A percentile compares a stretch with the other conserved stretches of the same genome.
Conservation (phyloP, 2,888 invertebrate species). For the Caenorhabditis angaria region DNA sequence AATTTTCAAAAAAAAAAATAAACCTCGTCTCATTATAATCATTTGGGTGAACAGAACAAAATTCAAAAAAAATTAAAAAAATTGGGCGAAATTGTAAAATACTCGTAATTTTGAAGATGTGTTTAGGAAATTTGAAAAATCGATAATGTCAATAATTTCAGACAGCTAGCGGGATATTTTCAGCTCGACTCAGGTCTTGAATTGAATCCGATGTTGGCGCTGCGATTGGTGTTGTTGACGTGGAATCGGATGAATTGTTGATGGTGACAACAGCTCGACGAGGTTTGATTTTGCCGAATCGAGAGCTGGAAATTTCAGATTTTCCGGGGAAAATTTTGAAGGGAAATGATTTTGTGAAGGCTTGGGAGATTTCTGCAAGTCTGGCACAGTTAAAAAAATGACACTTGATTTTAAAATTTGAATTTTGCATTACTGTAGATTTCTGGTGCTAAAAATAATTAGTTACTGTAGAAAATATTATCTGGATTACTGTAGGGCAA, state of each 20-base stretch:
- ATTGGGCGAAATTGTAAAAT: neutral
- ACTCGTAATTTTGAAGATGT: neutral
- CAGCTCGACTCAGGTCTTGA: slow-evolving; percentile 38
- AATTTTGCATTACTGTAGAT: no score
- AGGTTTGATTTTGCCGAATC: slow-evolving; percentile 49
- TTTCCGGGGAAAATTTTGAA: neutral
- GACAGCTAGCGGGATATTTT: slow-evolving; percentile 38
- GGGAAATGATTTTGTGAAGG: no score
- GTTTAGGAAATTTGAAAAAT: neutral
- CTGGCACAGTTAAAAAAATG: no score
- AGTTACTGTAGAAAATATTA: no score
- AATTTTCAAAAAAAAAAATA: slow-evolving; percentile 1
- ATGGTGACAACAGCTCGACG: slow-evolving; percentile 55
- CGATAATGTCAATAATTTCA: slow-evolving; percentile 7
- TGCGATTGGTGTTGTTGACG: neutral
- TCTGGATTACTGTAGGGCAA: no score
- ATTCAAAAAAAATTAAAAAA: neutral
- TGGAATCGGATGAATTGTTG: slow-evolving; percentile 25
- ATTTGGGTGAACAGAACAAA: neutral
- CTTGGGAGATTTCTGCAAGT: no score
- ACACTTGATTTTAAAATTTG: no score
- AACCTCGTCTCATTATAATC: slow-evolving; percentile 3
- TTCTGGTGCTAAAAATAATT: no score
- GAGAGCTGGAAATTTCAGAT: slow-evolving; percentile 24
- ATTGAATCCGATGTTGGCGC: slow-evolving; percentile 29